Base-by-base conservation (phyloP, 2,797 vertebrate genomes). In the Typhlichthys eigenmanni region DNA sequence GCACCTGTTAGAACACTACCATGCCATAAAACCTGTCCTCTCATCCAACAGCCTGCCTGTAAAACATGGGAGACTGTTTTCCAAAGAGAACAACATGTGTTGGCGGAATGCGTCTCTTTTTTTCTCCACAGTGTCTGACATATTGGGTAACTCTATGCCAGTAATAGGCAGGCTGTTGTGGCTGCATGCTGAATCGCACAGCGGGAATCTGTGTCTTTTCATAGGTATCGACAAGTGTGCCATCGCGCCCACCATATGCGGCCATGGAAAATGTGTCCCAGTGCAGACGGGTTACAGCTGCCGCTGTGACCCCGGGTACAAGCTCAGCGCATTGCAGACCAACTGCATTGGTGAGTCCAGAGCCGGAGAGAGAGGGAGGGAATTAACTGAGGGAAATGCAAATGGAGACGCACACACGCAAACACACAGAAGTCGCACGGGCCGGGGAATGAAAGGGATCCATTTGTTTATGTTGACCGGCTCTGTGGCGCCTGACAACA, bases 251-350 rank as follows among this genome's bases (percentile, higher is more conserved):
- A 68, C 85, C 62, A 88, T 95, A 81, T 98, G 96, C 3, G 94
- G 95, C 62, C 92, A 64, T 0, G 95, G 96, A 1, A 78, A 76
- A 64, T 97, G 96, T 1, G 78, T 96, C 76, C 89, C 88, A 29
- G 90, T 94, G 64, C 89, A 91, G 1, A 92, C 90, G 0, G 94
- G 94, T 58, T 94, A 97, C 83, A 94, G 85, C 72, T 98, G 96
- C 71, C 47, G 88, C 65, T 98, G 96, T 58, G 91, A 91, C 60
- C 85, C 86, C 0, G 96, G 96, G 64, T 98, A 95, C 81, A 88
- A 58, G 5, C 87, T 95, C 79, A 93, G 93, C 43, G 72, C 90
- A 4, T 89, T 93, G 60, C 94, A 74, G 79, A 94, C 90, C 74
- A 93, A 70, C 80, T 98, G 96, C 77, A 91, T 92, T 0, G 96